Conservation (phyloP, 2,113 vertebrate genomes). For the Oenanthe melanoleuca region DNA sequence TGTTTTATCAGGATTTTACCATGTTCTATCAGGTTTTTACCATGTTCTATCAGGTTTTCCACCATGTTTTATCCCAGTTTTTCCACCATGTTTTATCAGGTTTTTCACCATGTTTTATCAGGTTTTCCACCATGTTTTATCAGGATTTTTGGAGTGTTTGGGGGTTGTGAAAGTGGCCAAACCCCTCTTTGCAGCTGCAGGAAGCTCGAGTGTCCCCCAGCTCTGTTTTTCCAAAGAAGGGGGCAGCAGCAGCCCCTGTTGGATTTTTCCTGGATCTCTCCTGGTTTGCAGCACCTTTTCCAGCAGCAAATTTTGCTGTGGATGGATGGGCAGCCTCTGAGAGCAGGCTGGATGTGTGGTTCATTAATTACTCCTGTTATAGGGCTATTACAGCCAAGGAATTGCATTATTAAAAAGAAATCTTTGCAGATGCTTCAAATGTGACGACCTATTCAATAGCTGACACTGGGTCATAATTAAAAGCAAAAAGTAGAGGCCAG, state of each 20-base stretch:
- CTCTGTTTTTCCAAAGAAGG: neutral
- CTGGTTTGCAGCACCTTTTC: neutral
- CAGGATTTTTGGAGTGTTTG: neutral
- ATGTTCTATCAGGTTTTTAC: too few relatives aligned
- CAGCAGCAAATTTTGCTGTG: neutral
- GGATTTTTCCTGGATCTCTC: neutral
- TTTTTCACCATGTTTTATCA: neutral
- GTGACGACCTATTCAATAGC: constrained; percentile 47
- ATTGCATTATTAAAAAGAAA: constrained; percentile 65
- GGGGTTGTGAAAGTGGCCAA: neutral
- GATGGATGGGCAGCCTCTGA: neutral
- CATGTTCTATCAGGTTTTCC: too few relatives aligned
- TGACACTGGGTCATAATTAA: constrained; percentile 66
- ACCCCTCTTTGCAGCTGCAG: neutral
- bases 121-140: rapidly evolving
- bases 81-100: neutral
- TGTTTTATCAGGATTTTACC: too few relatives aligned
- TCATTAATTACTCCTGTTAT: constrained; percentile 40
- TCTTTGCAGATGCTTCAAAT: constrained; percentile 54
- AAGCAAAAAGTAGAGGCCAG: constrained; percentile 53
- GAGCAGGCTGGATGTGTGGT: neutral
- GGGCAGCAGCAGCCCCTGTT: neutral
- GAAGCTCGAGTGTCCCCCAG: rapidly evolving
- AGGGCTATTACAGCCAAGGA: constrained; percentile 21
- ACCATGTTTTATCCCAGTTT: too few relatives aligned